Base-by-base conservation (phyloP, 2,797 vertebrate species). In the Hypotaenidia okinawae region DNA sequence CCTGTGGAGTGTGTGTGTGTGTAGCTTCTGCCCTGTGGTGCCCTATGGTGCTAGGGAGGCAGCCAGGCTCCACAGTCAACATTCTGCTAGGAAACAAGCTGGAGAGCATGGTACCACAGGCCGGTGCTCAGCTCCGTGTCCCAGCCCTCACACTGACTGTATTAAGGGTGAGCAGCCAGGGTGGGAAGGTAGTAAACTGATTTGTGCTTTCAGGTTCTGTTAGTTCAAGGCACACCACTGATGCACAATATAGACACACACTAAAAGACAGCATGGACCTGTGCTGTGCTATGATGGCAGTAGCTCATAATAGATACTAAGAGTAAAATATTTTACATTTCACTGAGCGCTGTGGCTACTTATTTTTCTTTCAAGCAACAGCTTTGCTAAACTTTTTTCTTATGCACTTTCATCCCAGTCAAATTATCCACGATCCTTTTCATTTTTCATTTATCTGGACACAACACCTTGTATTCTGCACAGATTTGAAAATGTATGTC, bases 391-490 rank as follows among this genome's bases (percentile, higher is more conserved):
- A 57, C 61, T 85, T 30, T 37, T 39, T 87, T 87, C 24, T 84
- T 61, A 66, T 27, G 17, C 57, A 51, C 27, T 81, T 83, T 81
- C 19, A 28, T 55, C 30, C 39, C 16, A 73, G 69, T 41, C 68
- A 86, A 86, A 54, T 91, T 27, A 90, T 43, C 49, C 21, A 8
- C 10, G 21, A 93, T 64, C 27, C 47, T 93, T 92, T 51, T 47
- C 57, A 75, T 75, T 85, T 73, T 41, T 94, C 18, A 52, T 92
- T 90, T 94, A 79, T 92, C 95, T 91, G 89, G 62, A 86, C 43
- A 62, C 27, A 87, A 3, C n/a, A 89, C 81, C 57, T 74, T 85
- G 28, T 79, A 62, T 88, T 87, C 64, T 81, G 54, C 43, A 59
- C 4, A 30, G 17, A 70, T 74, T 72, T 91, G 35, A 77, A 89